Evolutionary conservation across 1,140 invertebrate genomes (phyloP).

Genomic region (Drosophila parvula): DNA sequence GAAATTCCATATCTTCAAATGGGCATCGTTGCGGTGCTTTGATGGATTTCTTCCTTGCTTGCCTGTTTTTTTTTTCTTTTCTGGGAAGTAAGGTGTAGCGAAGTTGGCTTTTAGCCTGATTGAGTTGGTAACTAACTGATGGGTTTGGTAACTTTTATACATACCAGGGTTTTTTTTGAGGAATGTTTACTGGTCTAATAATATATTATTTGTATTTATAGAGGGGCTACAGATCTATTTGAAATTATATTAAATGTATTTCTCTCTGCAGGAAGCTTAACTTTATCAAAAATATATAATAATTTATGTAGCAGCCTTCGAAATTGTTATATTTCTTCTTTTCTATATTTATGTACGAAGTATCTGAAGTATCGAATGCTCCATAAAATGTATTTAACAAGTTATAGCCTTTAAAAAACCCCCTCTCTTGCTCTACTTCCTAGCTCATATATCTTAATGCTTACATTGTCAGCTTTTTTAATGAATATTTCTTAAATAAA

Average conservation of each 20-base stretch:
- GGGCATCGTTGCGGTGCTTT: slow-evolving; percentile 25
- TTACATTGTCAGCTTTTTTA: slow-evolving; percentile 26
- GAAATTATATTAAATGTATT: background rate
- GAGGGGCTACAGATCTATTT: too few relatives aligned
- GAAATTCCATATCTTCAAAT: slow-evolving; percentile 42
- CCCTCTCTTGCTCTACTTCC: background rate
- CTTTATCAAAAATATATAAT: background rate
- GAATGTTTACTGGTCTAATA: too few relatives aligned
- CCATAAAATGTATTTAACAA: background rate
- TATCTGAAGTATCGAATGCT: background rate
- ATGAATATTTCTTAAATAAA: slow-evolving; percentile 41
- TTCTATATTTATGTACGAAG: background rate
- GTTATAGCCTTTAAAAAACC: background rate
- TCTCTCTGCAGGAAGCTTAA: background rate
- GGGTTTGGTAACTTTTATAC: background rate
- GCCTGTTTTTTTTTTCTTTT: background rate
- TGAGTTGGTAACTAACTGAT: background rate
- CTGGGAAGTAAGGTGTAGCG: background rate
- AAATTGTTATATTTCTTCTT: fast-evolving
- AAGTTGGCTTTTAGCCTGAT: background rate
- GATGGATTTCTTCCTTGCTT: slow-evolving; percentile 25
- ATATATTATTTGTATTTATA: too few relatives aligned
- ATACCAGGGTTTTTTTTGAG: background rate
- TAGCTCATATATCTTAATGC: background rate
- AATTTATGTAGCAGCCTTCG: background rate